Percentiles rank a stretch among this genome's conserved stretches.
phyloP scores from a whole-genome alignment of 2,797 vertebrate genomes.

The Eupleurogrammus muticus region DNA sequence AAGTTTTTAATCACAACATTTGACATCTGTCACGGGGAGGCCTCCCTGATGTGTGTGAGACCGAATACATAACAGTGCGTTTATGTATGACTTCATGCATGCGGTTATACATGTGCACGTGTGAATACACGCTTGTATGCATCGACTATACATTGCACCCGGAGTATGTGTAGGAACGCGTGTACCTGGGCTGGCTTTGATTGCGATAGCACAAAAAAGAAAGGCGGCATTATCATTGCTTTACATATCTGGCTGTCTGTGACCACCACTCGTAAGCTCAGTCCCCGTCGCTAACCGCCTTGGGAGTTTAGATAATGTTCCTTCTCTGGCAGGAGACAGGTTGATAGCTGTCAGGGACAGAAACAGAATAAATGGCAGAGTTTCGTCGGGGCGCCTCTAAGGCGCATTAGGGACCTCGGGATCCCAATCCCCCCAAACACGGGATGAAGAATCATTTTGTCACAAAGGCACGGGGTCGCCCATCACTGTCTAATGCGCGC shows the following conservation, averaged over 20 bases:
- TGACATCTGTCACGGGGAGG: constrained; percentile 64
- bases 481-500: constrained; percentile 99
- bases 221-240: constrained; percentile 92
- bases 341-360: constrained; percentile 96
- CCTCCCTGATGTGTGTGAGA: constrained; percentile 46
- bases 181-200: constrained; percentile 20
- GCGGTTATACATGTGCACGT: constrained; percentile 8
- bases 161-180: not conserved
- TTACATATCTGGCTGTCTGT: constrained; percentile 94
- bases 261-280: constrained; percentile 93
- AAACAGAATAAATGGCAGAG: constrained; percentile 98
- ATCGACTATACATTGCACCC: not conserved
- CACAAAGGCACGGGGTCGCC: constrained; percentile 95
- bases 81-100: constrained; percentile 28
- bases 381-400: constrained; percentile 96
- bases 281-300: constrained; percentile 90
- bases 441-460: constrained; percentile 99
- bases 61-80: constrained; percentile 12
- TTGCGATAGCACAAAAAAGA: constrained; percentile 55
- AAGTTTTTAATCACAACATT: constrained; percentile 75
- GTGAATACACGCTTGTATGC: not conserved
- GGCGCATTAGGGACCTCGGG: constrained; percentile 96
- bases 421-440: constrained; percentile 91
- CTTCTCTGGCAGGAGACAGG: constrained; percentile 96
- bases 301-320: constrained; percentile 98